Conservation (phyloP, 2,888 invertebrate species). For the Tinea pellionella region DNA sequence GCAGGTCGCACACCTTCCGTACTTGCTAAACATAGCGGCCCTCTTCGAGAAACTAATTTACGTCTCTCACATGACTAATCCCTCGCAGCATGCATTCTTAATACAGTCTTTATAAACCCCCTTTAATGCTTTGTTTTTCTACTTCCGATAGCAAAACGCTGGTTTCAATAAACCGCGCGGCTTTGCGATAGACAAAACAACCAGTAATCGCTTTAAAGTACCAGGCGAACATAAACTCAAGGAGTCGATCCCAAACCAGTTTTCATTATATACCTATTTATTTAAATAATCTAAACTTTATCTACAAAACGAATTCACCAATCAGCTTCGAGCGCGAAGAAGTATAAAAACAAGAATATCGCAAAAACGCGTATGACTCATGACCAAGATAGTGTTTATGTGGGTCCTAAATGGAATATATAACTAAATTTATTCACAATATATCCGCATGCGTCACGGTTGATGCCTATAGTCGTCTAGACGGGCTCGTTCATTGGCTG, state of each 20-base stretch:
- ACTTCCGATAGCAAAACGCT: conserved; percentile 35
- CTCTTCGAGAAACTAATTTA: conserved; percentile 29
- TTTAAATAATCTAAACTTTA: neutral
- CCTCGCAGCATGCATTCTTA: conserved; percentile 40
- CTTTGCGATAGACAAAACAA: neutral
- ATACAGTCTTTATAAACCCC: conserved; percentile 33
- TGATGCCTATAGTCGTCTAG: conserved; percentile 35
- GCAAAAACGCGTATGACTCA: conserved; percentile 1
- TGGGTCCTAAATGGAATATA: conserved; percentile 13
- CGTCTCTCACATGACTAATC: conserved; percentile 46
- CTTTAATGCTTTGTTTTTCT: conserved; percentile 46
- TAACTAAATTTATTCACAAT: conserved; percentile 54
- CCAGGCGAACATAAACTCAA: conserved; percentile 47
- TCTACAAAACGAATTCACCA: neutral
- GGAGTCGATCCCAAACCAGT: conserved; percentile 26
- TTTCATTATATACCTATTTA: neutral
- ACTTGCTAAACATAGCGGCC: conserved; percentile 50
- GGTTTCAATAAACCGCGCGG: neutral
- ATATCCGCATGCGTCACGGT: conserved; percentile 35
- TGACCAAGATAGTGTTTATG: neutral
- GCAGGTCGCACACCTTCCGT: conserved; percentile 47
- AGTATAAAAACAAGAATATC: neutral
- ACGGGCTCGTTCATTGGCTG: conserved; percentile 49
- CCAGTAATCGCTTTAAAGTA: conserved; percentile 32
- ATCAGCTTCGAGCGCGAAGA: neutral